Base-by-base conservation (phyloP, 2,113 vertebrate species). In the Malurus melanocephalus region DNA sequence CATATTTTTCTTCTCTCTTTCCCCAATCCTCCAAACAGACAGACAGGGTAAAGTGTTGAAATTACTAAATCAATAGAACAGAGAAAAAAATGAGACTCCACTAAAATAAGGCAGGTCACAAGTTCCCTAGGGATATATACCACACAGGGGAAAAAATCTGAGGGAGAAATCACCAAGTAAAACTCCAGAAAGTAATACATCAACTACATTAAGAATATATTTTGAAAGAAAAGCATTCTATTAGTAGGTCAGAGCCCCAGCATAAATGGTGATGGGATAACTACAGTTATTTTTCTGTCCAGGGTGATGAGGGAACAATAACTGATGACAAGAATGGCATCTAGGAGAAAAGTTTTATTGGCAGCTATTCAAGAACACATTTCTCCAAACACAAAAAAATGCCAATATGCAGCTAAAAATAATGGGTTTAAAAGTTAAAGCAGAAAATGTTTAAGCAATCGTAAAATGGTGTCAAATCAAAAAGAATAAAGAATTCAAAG, bases 211-310 rank as follows among this genome's bases (percentile, higher is more conserved):
- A 16, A 64, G 67, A 62, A 79, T 45, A 21, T 38, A 38, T 67
- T 87, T 51, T 59, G 11, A 72, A 65, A 56, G 24, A 82, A 78
- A 76, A 38, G 10, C 5, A 11, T 90, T 62, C 21, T 85, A 52
- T 83, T 48, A 66, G 43, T 13, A 83, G 88, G 92, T 85, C 80
- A 85, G 74, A 87, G 72, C 22, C 21, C 19, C 67, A 82, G 81
- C 43, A 85, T 16, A 93, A 80, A 55, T 14, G n/a, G 24, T 93
- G 85, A 93, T 40, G 71, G 67, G 72, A 80, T 95, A 95, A 94
- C 75, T 85, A 92, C 65, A 84, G 91, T 94, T 93, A 90, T 95
- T 91, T 92, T 87, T 72, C 60, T 86, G 52, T 88, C 91, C 76
- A 16, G 11, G 23, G n/a, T 91, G 91, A 92, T 8, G 7, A 87